Evolutionary conservation across 2,113 vertebrate genomes (phyloP), one percentile per base, ranked within the genome.

Genomic region (Corynorhinus townsendii): DNA sequence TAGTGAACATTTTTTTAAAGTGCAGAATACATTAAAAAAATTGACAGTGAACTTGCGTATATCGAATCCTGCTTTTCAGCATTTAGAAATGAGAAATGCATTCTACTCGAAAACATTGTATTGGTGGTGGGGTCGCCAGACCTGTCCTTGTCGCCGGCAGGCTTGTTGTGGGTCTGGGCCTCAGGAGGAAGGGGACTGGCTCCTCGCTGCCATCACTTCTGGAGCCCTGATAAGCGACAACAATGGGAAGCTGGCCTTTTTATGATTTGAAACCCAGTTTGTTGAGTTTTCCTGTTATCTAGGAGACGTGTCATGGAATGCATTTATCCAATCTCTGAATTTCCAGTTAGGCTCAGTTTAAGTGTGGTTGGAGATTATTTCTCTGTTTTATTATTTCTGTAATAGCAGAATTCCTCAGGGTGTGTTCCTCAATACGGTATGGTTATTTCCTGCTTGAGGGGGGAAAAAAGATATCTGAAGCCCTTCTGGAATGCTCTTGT

Each of bases 401-500:
- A 54, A 33, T 72, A 75, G 40, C 85, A 64, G 79, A 93, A 88
- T 75, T 75, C 77, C 66, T 66, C 56, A 89, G 77, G 81, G 66
- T 81, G 22, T 96, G 81, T 94, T 95, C 59, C 52, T 86, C 28
- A 69, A 40, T 30, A 5, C 15, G 56, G 35, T 88, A 59, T 80
- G 40, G 38, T 77, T 92, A 83, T 91, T 96, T 96, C 94, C 90
- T 95, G 72, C 89, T 95, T 45, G 20, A 3, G 22, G 22, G 68
- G 64, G 4, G 54, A 43, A 85, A 73, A 84, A 81, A 77, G 90
- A 12, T 96, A 93, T 94, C 92, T 87, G 92, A 87, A 90, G 85
- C 85, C 80, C 93, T 93, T 62, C 71, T 95, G 94, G 95, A 96
- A 94, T 80, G 90, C 64, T 54, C 43, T 80, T 89, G 90, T 97